phyloP scores from a whole-genome alignment of 2,888 invertebrate genomes.

The Synergus gifuensis region DNA sequence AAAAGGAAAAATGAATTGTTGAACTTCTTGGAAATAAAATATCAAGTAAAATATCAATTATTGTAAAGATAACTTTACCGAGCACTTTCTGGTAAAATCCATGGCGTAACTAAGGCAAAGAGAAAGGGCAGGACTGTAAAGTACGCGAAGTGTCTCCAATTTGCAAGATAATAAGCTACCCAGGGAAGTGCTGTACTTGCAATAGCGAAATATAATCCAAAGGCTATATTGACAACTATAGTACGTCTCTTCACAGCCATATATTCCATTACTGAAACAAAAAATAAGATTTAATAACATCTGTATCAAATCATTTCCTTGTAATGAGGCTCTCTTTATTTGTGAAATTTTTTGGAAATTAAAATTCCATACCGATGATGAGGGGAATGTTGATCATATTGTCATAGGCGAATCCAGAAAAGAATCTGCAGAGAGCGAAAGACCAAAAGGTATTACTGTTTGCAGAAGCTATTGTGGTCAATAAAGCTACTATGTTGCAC shows the following conservation, averaged over 20 bases:
- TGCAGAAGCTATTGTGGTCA: slow-evolving; percentile 78
- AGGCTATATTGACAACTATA: slow-evolving; percentile 79
- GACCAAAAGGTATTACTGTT: slow-evolving; percentile 76
- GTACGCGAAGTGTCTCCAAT: slow-evolving; percentile 79
- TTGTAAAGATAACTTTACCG: slow-evolving; percentile 69
- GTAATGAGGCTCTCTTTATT: neutral
- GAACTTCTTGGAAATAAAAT: neutral
- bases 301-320: neutral
- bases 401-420: slow-evolving; percentile 80
- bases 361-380: slow-evolving; percentile 77
- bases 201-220: slow-evolving; percentile 79
- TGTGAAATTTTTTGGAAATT: neutral
- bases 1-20: neutral
- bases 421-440: slow-evolving; percentile 78
- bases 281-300: slow-evolving; percentile 26
- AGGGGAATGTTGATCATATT: slow-evolving; percentile 80
- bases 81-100: slow-evolving; percentile 79
- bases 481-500: slow-evolving; percentile 76
- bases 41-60: neutral
- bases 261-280: slow-evolving; percentile 78
- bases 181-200: slow-evolving; percentile 79
- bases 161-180: slow-evolving; percentile 78
- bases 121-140: slow-evolving; percentile 77
- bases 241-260: slow-evolving; percentile 79
- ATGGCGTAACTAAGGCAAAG: slow-evolving; percentile 76